phyloP scores from a whole-genome alignment of 1,140 invertebrate genomes.

The Metaphire vulgaris region DNA sequence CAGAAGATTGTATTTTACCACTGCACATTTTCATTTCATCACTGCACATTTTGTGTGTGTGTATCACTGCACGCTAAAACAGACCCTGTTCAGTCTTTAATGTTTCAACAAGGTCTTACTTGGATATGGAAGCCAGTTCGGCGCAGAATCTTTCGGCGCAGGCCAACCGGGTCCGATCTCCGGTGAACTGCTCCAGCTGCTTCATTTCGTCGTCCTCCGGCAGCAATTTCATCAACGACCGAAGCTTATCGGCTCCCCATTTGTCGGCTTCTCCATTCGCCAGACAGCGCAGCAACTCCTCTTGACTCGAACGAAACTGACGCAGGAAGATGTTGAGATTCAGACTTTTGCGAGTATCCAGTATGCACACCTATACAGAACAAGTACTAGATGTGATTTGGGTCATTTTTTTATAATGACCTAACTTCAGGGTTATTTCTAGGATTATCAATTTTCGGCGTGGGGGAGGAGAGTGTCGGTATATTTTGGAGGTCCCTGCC shows the following conservation, averaged over 20 bases:
- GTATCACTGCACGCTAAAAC: too few relatives aligned
- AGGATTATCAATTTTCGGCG: too few relatives aligned
- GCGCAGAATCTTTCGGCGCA: conserved; percentile 30
- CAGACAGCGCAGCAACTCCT: conserved; percentile 84
- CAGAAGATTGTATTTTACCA: too few relatives aligned
- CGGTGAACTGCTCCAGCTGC: not conserved
- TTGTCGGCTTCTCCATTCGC: conserved; percentile 75
- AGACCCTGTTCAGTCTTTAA: too few relatives aligned
- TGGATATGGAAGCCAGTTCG: conserved; percentile 35
- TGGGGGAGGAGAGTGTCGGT: too few relatives aligned
- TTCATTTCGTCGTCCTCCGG: conserved; percentile 80
- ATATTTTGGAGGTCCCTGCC: too few relatives aligned
- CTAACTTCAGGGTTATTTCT: too few relatives aligned
- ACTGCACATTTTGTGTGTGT: too few relatives aligned
- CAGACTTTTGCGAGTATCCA: conserved; percentile 76
- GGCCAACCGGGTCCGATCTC: conserved; percentile 14
- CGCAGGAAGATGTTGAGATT: conserved; percentile 97
- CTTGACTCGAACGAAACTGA: conserved; percentile 76
- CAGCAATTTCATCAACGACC: conserved; percentile 83
- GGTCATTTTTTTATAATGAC: too few relatives aligned
- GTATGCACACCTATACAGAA: conserved; percentile 43
- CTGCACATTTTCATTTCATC: too few relatives aligned
- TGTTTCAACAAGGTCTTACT: too few relatives aligned
- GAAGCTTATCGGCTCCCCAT: conserved; percentile 85
- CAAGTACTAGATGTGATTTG: too few relatives aligned